Evolutionary conservation across 2,797 vertebrate genomes (phyloP).

Genomic region (Anguilla marmorata): DNA sequence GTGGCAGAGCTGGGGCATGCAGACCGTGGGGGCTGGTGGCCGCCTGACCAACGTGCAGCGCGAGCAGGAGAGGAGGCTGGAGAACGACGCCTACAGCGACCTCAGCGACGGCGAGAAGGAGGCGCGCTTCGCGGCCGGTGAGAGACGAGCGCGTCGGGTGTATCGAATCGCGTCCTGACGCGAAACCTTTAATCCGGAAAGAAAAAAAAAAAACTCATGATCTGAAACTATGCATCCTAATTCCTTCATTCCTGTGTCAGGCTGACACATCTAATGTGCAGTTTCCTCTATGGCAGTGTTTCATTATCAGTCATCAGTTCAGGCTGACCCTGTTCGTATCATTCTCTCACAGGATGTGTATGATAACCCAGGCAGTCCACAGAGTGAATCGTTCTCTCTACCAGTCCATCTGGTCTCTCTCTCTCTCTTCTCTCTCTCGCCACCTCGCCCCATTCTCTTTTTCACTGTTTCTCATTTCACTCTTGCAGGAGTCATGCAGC

Average conservation of each 20-base stretch:
- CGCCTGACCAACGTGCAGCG: conserved; percentile 78
- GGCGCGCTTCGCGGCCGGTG: conserved; percentile 94
- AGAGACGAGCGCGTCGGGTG: background rate
- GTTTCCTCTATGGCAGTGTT: background rate
- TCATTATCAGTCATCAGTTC: background rate
- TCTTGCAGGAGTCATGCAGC: conserved; percentile 87
- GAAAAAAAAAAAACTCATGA: background rate
- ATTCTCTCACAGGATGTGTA: background rate
- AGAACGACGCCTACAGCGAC: conserved; percentile 93
- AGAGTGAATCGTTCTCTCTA: background rate
- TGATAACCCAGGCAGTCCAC: background rate
- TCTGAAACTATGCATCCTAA: background rate
- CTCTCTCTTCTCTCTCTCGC: conserved; percentile 23
- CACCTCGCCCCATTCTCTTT: background rate
- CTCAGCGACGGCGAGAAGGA: conserved; percentile 98
- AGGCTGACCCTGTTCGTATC: background rate
- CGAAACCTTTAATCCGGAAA: background rate
- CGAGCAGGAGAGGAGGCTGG: conserved; percentile 75
- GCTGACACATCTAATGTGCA: background rate
- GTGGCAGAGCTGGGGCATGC: conserved; percentile 96
- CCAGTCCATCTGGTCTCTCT: background rate
- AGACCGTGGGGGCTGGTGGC: conserved; percentile 79
- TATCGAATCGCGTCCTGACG: background rate
- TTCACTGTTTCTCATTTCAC: conserved; percentile 41
- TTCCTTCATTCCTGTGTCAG: background rate